A percentile compares a stretch with the other conserved stretches of the same genome.
Evolutionary conservation across 2,797 vertebrate genomes (phyloP).

Genomic region (Gymnopithys bicolor): DNA sequence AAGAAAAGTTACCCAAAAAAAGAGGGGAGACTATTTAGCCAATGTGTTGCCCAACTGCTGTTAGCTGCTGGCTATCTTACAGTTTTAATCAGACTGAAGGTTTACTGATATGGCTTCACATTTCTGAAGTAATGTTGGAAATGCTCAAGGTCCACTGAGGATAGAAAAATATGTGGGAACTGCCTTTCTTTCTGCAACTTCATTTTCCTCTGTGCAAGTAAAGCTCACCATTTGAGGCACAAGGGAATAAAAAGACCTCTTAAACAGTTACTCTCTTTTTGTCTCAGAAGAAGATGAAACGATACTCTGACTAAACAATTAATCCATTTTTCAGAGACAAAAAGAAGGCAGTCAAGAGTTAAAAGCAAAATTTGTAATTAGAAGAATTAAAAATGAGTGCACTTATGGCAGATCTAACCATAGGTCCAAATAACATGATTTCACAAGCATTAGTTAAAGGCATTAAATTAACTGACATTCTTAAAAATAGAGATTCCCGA

Average conservation of each 20-base stretch:
- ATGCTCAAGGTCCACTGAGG: background rate
- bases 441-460: conserved; percentile 22
- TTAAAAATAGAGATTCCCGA: conserved; percentile 66
- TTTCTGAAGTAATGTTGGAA: conserved; percentile 15
- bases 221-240: background rate
- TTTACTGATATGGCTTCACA: background rate
- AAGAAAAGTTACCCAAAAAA: conserved; percentile 8
- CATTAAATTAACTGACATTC: conserved; percentile 43
- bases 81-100: background rate
- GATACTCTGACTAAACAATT: background rate
- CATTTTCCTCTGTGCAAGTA: background rate
- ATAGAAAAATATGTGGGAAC: background rate
- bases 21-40: background rate
- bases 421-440: background rate
- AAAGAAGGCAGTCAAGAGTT: background rate
- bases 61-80: background rate
- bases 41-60: background rate
- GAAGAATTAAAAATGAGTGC: background rate
- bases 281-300: background rate
- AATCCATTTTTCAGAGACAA: background rate
- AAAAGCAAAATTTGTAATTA: background rate
- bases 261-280: background rate
- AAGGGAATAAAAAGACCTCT: background rate
- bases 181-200: background rate
- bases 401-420: background rate